These are phyloP conservation scores for Cephalopholis sonnerati DNA, from an alignment of 2,113 vertebrate genomes.

Conservation along the genomic window DNA sequence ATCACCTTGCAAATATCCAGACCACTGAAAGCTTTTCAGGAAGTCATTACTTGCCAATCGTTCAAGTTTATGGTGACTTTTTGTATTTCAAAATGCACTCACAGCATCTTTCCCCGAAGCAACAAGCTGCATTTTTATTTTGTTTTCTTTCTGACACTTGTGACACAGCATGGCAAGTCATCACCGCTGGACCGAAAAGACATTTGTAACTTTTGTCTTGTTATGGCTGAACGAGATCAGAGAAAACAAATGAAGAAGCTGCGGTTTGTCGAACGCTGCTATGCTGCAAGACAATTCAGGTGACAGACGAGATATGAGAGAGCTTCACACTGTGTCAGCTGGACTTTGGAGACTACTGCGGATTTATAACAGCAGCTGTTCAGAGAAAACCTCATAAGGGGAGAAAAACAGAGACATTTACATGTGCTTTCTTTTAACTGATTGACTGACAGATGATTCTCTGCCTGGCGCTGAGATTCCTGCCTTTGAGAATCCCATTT, in stretches of 20 bases:
- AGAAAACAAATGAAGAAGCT: constrained; percentile 45
- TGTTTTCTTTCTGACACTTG: constrained; percentile 24
- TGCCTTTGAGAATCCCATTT: neutral
- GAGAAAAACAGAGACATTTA: neutral
- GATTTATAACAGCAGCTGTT: constrained; percentile 11
- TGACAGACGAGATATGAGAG: constrained; percentile 19
- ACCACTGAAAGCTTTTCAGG: neutral
- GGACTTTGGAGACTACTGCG: constrained; percentile 15
- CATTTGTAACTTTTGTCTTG: constrained; percentile 39
- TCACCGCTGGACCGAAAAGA: constrained; percentile 32
- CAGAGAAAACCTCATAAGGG: neutral
- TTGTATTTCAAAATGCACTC: neutral
- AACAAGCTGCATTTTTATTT: constrained; percentile 20
- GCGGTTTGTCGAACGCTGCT: neutral
- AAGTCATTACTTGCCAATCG: neutral
- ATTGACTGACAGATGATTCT: neutral
- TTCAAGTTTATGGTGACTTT: neutral
- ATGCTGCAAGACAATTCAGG: constrained; percentile 29
- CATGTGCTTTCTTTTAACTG: constrained; percentile 8
- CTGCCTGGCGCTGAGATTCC: neutral
- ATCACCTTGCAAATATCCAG: neutral
- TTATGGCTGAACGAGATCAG: constrained; percentile 38
- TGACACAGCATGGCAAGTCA: constrained; percentile 18
- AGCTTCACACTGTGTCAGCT: neutral
- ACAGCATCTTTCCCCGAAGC: constrained; percentile 3